Conservation (phyloP, 2,797 vertebrate species). For the Otolemur crassicaudatus region DNA sequence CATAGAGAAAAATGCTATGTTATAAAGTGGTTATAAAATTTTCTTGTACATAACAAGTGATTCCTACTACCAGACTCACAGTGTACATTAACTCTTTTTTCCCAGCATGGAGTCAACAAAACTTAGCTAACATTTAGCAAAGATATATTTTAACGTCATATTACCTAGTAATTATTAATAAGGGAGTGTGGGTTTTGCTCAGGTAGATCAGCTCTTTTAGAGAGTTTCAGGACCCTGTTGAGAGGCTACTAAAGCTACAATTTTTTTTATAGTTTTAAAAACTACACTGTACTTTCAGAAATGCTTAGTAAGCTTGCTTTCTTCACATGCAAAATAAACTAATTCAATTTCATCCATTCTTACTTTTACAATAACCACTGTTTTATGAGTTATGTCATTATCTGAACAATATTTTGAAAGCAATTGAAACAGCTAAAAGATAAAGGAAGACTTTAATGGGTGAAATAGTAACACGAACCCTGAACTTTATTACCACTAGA, state of each 20-base stretch:
- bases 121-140: neutral
- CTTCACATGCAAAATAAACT: neutral
- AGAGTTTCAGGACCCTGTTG: neutral
- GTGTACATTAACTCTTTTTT: neutral
- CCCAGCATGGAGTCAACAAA: neutral
- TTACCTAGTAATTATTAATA: neutral
- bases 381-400: neutral
- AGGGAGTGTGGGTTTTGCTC: neutral
- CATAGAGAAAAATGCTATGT: neutral
- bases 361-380: neutral
- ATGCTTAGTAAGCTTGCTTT: neutral
- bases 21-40: neutral
- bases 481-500: neutral
- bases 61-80: neutral
- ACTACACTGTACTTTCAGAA: neutral
- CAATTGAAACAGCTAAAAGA: neutral
- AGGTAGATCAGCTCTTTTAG: neutral
- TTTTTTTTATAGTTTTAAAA: neutral
- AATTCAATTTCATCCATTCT: neutral
- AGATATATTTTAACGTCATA: neutral
- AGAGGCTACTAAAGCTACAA: neutral
- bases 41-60: neutral
- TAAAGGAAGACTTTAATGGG: neutral
- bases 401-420: neutral
- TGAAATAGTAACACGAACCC: neutral